Evolutionary conservation across 1,140 invertebrate species (phyloP).

Genomic region (Phenacoccus solenopsis): DNA sequence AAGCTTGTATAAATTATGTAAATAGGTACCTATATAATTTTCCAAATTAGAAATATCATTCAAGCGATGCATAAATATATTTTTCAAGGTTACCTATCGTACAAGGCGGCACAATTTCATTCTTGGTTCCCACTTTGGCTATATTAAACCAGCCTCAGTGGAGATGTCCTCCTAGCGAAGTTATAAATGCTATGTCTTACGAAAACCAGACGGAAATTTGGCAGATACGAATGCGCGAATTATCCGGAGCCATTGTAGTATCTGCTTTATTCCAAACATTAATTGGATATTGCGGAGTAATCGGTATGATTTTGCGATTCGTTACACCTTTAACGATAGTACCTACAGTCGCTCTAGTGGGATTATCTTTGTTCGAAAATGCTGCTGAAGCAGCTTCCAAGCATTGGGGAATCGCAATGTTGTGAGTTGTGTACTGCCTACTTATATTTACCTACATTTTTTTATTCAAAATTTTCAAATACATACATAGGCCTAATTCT

Average conservation of each 20-base stretch:
- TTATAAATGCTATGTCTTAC: conserved; percentile 41
- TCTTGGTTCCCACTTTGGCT: conserved; percentile 70
- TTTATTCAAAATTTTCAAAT: conserved; percentile 5
- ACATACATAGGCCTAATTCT: background rate
- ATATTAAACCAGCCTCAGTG: conserved; percentile 63
- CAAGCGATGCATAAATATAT: background rate
- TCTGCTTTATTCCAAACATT: conserved; percentile 65
- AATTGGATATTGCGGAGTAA: conserved; percentile 52
- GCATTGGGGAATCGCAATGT: conserved; percentile 66
- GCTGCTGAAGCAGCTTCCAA: conserved; percentile 57
- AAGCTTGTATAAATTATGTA: too few species aligned
- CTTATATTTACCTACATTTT: conserved; percentile 17
- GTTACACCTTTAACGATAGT: conserved; percentile 69
- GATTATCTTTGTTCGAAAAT: conserved; percentile 63
- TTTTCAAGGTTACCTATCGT: conserved; percentile 45
- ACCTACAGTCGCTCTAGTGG: conserved; percentile 65
- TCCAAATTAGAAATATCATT: background rate
- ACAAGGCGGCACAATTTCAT: conserved; percentile 72
- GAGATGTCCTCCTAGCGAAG: conserved; percentile 51
- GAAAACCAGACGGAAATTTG: conserved; percentile 52
- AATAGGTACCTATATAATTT: too few species aligned
- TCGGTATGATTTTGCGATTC: conserved; percentile 55
- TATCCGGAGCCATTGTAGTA: conserved; percentile 74
- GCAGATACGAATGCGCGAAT: conserved; percentile 64
- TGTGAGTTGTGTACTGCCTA: conserved; percentile 39